Evolutionary conservation across 2,797 vertebrate species (phyloP), one percentile per base, ranked within the genome.

Genomic region (Rhinogobio ventralis): DNA sequence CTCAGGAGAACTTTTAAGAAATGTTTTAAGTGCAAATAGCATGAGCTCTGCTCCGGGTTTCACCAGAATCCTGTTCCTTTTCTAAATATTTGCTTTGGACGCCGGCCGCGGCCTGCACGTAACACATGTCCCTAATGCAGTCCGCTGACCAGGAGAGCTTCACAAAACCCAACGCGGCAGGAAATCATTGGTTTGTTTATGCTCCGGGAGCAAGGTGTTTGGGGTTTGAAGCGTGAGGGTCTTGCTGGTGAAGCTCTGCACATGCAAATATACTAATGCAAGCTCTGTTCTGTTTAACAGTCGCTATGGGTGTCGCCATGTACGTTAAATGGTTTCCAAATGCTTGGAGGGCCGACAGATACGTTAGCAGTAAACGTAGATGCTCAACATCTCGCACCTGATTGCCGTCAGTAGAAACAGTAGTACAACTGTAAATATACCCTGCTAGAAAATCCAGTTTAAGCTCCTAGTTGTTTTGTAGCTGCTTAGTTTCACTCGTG

Each of bases 21-120:
- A 90, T 74, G 84, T 90, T 93, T 93, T 87, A 94, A 93, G 89
- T 91, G 93, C 86, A 93, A 94, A 95, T 93, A 94, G 94, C 94
- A 93, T 66, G 92, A 94, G 92, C 91, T 91, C 91, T 91, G 93
- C 89, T 92, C 86, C 77, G 60, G 88, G 90, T 91, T 88, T 60
- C 89, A 93, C 95, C 94, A 95, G 92, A 94, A 93, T 91, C 92
- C 92, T 88, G 95, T 95, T 95, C 95, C 94, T 92, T 93, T 94
- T 93, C 89, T 93, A 95, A 95, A 95, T 95, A 95, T 96, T 95
- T 95, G 93, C 92, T 94, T 94, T 95, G 94, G 95, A 95, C 87
- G 74, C 87, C 85, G 83, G 92, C 94, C 92, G 90, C 91, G 88
- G 92, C 91, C 93, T 91, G 93, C 93, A 90, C 92, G 94, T 91